Base-by-base conservation (phyloP, 2,888 invertebrate genomes). In the Poecilus cupreus region DNA sequence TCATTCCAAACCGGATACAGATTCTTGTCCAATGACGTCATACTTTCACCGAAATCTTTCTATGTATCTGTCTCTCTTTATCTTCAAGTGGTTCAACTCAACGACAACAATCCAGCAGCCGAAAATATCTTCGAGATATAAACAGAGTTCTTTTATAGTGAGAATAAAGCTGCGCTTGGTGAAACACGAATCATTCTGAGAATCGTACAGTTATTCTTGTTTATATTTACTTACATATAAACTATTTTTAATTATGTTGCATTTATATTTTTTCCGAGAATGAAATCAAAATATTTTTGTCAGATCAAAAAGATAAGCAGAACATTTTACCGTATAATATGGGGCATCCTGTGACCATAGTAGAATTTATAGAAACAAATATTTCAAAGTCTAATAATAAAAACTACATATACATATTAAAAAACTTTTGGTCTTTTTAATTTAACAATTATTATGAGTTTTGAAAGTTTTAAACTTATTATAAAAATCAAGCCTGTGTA, bases 11-110 rank as follows among this genome's bases (percentile, higher is more conserved):
- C 54, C 13, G 54, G 54, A 54, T 54, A 54, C n/a, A 10, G 24
- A 72, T 72, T 72, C 46, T 46, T 49, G 72, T 43, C 13, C 72
- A 72, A 72, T 72, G 72, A 46, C 72, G 72, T 72, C 72, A 72
- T 46, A 72, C 72, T 72, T 72, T 72, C 72, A 72, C 72, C 72
- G 20, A 72, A 72, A 72, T 72, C 10, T 46, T 72, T 72, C 72
- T 22, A 43, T 43, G 16, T 72, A 5, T 32, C 32, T 0, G 4
- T 32, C 32, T 32, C 13, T 72, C 18, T 43, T 72, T 32, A 64
- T 20, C 54, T 22, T n/a, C n/a, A n/a, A n/a, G n/a, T n/a, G n/a
- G n/a, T n/a, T n/a, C 18, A 54, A 18, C 20, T 43, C 3, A 3
- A 43, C n/a, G 8, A 54, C 11, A 54, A 20, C 20, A 18, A 54